Evolutionary conservation across 1,140 invertebrate genomes (phyloP).

Genomic region (Ephestia elutella): DNA sequence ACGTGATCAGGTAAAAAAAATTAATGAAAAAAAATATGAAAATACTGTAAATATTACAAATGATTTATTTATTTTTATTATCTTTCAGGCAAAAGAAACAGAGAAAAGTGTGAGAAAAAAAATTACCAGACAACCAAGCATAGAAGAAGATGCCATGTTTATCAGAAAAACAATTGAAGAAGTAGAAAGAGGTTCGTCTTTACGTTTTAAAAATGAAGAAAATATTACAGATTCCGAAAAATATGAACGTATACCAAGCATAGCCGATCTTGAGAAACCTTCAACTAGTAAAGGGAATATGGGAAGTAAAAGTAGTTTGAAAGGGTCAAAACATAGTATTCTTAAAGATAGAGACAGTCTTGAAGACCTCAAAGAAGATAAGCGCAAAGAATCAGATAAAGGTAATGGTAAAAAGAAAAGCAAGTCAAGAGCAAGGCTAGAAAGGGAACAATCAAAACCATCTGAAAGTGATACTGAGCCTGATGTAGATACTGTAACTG

Average conservation of each 20-base stretch:
- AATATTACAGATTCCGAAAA: slow-evolving; percentile 26
- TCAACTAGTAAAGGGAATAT: slow-evolving; percentile 27
- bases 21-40: slow-evolving; percentile 19
- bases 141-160: slow-evolving; percentile 65
- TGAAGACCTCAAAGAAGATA: slow-evolving; percentile 61
- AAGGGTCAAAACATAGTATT: slow-evolving; percentile 28
- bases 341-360: slow-evolving; percentile 52
- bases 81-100: slow-evolving; percentile 32
- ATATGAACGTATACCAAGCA: neutral
- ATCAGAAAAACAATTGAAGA: slow-evolving; percentile 67
- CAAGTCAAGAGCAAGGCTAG: slow-evolving; percentile 65
- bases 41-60: slow-evolving; percentile 8
- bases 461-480: slow-evolving; percentile 69
- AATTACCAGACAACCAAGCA: slow-evolving; percentile 49
- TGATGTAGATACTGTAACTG: slow-evolving; percentile 68
- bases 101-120: slow-evolving; percentile 43
- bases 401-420: slow-evolving; percentile 52
- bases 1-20: slow-evolving; percentile 48
- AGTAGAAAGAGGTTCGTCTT: slow-evolving; percentile 59
- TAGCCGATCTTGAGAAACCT: slow-evolving; percentile 15
- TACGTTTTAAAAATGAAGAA: slow-evolving; percentile 41
- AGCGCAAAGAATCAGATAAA: slow-evolving; percentile 51
- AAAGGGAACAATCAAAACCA: slow-evolving; percentile 71
- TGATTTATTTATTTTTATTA: slow-evolving; percentile 29
- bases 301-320: slow-evolving; percentile 10